Conservation (phyloP, 2,797 vertebrate genomes). For the Chaetodon trifasciatus region DNA sequence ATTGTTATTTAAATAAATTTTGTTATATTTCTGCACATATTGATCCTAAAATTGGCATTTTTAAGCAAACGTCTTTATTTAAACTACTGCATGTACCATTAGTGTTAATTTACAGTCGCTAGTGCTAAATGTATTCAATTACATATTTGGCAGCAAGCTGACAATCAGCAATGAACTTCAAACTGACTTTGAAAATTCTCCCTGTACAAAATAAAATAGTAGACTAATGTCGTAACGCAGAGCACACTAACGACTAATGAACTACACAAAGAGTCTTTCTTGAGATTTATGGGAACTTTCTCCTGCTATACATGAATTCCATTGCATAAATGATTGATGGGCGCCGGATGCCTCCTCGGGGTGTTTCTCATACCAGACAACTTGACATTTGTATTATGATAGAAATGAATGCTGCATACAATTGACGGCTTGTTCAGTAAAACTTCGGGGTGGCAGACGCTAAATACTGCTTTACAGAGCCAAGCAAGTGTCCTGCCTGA, state of each 20-base stretch:
- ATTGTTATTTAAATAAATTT: neutral
- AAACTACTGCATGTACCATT: neutral
- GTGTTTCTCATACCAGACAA: conserved; percentile 62
- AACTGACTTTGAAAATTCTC: neutral
- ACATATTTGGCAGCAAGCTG: neutral
- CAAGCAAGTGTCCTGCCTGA: neutral
- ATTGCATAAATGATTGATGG: conserved; percentile 56
- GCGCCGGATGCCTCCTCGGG: conserved; percentile 59
- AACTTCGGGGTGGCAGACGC: neutral
- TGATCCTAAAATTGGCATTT: neutral
- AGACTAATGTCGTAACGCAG: neutral
- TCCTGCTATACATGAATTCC: conserved; percentile 40
- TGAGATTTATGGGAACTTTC: conserved; percentile 27
- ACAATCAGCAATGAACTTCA: neutral
- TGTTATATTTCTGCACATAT: neutral
- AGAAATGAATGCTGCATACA: conserved; percentile 45
- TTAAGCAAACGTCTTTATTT: neutral
- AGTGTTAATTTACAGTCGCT: neutral
- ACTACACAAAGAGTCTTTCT: neutral
- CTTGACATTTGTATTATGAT: conserved; percentile 41
- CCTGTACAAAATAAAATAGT: neutral
- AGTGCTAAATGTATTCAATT: neutral
- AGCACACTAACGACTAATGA: neutral
- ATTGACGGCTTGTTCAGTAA: conserved; percentile 18
- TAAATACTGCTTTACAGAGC: neutral